phyloP scores from a whole-genome alignment of 2,797 vertebrate species.

The Sebastes aleutianus region DNA sequence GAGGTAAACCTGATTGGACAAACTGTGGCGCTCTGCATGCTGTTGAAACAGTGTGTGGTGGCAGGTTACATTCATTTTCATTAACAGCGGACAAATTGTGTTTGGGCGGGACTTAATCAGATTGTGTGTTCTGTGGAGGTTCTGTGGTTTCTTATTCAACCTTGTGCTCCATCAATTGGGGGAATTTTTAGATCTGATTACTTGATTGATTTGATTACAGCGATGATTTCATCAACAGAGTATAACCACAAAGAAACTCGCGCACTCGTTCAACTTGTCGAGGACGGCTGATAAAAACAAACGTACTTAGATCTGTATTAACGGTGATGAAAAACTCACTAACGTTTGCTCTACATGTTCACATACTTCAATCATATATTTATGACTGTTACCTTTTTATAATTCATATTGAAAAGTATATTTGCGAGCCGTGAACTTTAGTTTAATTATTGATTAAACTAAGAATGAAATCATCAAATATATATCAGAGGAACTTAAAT shows the following conservation, averaged over 20 bases:
- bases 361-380: neutral
- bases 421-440: neutral
- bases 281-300: neutral
- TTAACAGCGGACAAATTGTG: slow-evolving; percentile 62
- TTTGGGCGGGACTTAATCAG: slow-evolving; percentile 63
- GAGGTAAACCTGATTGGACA: neutral
- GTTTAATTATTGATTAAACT: neutral
- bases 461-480: neutral
- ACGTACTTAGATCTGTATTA: neutral
- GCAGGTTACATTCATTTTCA: slow-evolving; percentile 70
- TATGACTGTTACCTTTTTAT: neutral
- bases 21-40: neutral
- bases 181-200: slow-evolving; percentile 66
- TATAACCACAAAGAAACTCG: slow-evolving; percentile 38
- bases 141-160: slow-evolving; percentile 57
- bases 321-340: neutral
- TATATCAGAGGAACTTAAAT: neutral
- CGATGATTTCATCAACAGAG: slow-evolving; percentile 43
- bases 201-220: slow-evolving; percentile 67
- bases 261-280: neutral
- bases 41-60: slow-evolving; percentile 32
- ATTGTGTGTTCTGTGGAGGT: slow-evolving; percentile 59
- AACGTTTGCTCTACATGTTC: neutral
- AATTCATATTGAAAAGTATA: neutral
- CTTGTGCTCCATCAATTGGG: slow-evolving; percentile 47